Evolutionary conservation across 2,888 invertebrate species (phyloP), one percentile per base, ranked within the genome.

Genomic region (Pinctada fucata): DNA sequence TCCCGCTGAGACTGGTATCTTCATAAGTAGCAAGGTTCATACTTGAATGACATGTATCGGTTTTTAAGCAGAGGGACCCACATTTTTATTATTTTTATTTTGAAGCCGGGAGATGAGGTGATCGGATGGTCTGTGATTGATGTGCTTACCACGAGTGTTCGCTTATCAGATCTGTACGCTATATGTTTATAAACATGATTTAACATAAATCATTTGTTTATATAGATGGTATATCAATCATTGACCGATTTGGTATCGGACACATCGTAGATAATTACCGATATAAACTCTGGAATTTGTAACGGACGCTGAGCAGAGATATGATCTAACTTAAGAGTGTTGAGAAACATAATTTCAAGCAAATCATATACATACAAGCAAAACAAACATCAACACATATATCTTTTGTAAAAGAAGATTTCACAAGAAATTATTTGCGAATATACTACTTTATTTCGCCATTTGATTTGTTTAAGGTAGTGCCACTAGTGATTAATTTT

Each of bases 181-280:
- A 6, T 58, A 58, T 58, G 58, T 58, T 58, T 58, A 58, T 58
- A 58, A 58, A 58, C 58, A 58, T 58, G 58, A 58, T 58, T 58
- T 58, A 58, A 58, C 58, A 58, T 58, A 58, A 58, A 58, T 58
- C 58, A 58, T 58, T 58, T 58, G 58, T 58, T 58, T 58, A 58
- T 58, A 10, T 58, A 58, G 58, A 58, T 58, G 58, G 58, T 58
- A 58, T 58, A 58, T 58, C 58, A 58, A 58, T 58, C 58, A 58
- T 6, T 58, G 58, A 58, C 58, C 58, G 58, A 58, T 58, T 58
- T 58, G 13, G 58, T 31, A 58, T 58, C 6, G 58, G 58, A 10
- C 58, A 58, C 13, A 58, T 10, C 13, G 13, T 13, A 58, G 58
- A 6, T 58, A 58, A 58, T 58, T 58, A 58, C 8, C 58, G 58